Evolutionary conservation across 2,797 vertebrate genomes (phyloP), one percentile per base, ranked within the genome.

Genomic region (Cyprinella venusta): DNA sequence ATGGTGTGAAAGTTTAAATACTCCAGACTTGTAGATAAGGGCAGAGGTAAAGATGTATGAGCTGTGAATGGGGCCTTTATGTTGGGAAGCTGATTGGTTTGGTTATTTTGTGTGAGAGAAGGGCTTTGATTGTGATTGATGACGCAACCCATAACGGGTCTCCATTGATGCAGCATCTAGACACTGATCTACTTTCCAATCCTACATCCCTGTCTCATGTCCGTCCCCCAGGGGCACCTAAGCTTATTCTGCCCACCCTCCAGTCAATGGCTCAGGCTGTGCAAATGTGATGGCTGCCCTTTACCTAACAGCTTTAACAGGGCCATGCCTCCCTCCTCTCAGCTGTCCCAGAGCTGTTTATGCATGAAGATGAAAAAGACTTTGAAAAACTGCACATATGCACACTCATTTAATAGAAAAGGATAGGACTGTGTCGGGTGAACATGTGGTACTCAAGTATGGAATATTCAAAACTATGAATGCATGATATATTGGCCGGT

Each of bases 61-160:
- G 91, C 90, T 89, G 92, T 92, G 84, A 91, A 87, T 88, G 92
- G 88, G 90, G 38, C 83, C 87, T 89, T 91, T 89, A 93, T 93
- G 90, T 90, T 87, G 63, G 86, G 89, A 93, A 90, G 89, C 86
- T 90, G 91, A 93, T 92, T 92, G 93, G 94, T 92, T 91, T 92
- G 90, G 89, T 93, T 90, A 89, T 86, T 81, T 74, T 52, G 82
- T 89, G 90, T 91, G 72, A 30, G 85, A 79, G 52, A n/a, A n/a
- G 85, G 85, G 89, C 86, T 76, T 86, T 69, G 13, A 16, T 76
- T 71, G 82, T 92, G 90, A 93, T 92, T 89, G 91, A 90, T 89
- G 87, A 91, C 78, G 88, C 88, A 89, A 91, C 89, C 87, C 88
- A 85, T 87, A 91, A 92, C 90, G 82, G 86, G 86, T 90, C 87